Evolutionary conservation across 2,113 vertebrate species (phyloP).

Genomic region (Myotis brandtii): DNA sequence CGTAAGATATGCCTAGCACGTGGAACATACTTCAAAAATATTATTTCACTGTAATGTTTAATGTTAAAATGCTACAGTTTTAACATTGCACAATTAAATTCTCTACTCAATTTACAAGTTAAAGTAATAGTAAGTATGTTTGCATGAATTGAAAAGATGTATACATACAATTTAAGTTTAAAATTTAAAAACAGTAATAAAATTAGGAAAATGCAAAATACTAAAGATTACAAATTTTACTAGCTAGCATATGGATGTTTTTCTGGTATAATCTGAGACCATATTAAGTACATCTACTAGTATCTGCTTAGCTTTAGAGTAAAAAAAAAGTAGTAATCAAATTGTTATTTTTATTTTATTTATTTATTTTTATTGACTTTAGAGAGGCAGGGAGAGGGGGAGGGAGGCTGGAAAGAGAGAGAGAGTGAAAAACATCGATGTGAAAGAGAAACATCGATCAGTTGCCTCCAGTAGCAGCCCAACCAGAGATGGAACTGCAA

Average conservation of each 20-base stretch:
- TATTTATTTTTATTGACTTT: neutral
- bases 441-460: neutral
- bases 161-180: neutral
- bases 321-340: neutral
- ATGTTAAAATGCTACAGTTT: accelerated
- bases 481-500: neutral
- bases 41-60: neutral
- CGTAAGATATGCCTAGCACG: neutral
- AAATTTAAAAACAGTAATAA: neutral
- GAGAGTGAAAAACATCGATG: neutral
- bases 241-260: neutral
- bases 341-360: neutral
- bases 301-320: neutral
- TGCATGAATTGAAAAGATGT: neutral
- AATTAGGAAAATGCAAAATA: neutral
- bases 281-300: neutral
- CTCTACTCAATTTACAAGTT: neutral
- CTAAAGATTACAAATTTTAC: accelerated
- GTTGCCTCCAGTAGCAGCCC: neutral
- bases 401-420: neutral
- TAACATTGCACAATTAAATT: neutral
- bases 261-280: neutral
- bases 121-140: neutral
- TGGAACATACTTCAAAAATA: accelerated
- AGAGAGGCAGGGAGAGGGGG: neutral